A percentile compares a stretch with the other conserved stretches of the same genome.
phyloP scores from a whole-genome alignment of 1,140 invertebrate species.

The Ceratina calcarata region DNA sequence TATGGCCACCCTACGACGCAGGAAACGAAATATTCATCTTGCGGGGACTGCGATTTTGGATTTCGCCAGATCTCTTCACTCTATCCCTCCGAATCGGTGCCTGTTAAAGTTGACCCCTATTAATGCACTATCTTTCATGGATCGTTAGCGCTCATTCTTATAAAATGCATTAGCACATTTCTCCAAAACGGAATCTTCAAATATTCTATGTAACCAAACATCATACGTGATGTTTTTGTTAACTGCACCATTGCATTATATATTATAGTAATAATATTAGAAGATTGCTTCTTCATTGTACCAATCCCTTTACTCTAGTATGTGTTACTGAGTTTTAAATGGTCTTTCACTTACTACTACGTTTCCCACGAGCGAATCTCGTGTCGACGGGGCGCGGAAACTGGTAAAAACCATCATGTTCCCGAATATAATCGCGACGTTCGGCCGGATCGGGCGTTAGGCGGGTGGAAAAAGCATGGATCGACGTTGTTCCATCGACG shows the following conservation, averaged over 20 bases:
- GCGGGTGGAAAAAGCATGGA: conserved; percentile 60
- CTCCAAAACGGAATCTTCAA: no score
- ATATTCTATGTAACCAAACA: no score
- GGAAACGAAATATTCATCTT: conserved; percentile 77
- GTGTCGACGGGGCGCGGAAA: neutral
- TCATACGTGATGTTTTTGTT: no score
- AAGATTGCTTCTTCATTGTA: no score
- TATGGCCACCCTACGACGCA: conserved; percentile 62
- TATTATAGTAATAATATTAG: no score
- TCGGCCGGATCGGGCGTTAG: conserved; percentile 37
- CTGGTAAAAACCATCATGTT: conserved; percentile 51
- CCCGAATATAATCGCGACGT: conserved; percentile 46
- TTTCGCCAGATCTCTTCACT: conserved; percentile 11
- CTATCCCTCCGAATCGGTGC: neutral
- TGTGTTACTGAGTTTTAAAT: no score
- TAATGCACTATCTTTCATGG: conserved; percentile 18
- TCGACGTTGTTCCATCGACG: conserved; percentile 64
- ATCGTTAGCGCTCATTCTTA: neutral
- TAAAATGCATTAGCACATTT: neutral
- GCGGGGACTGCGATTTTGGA: conserved; percentile 53
- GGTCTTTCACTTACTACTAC: neutral
- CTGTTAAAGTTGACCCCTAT: conserved; percentile 13
- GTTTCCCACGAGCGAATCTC: neutral
- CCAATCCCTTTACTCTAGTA: no score
- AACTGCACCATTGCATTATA: no score